These are phyloP conservation scores for Alligator sinensis DNA, from an alignment of 2,113 vertebrate species.

Conservation along the genomic window DNA sequence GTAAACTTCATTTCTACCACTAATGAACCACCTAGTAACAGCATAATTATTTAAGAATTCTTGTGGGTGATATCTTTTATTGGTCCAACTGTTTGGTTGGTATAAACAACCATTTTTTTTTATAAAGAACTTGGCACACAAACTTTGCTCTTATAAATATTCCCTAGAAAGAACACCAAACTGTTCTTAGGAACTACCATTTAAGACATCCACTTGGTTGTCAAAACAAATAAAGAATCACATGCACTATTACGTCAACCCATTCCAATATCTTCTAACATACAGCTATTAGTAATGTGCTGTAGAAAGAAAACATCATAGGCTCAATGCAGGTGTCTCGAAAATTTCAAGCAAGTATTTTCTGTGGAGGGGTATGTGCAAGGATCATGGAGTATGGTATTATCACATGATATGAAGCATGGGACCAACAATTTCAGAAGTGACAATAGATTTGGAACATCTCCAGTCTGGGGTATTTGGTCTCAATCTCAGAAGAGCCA, in stretches of 20 bases:
- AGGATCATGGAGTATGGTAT: background rate
- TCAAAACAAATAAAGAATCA: background rate
- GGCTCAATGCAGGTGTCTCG: too few species aligned
- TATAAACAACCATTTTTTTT: too few species aligned
- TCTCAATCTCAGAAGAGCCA: background rate
- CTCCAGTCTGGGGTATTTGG: background rate
- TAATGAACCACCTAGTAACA: too few species aligned
- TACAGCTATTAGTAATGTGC: too few species aligned
- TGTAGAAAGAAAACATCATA: too few species aligned
- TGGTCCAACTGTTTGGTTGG: too few species aligned
- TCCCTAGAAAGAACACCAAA: background rate
- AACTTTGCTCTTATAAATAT: background rate
- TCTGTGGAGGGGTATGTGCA: fast-evolving
- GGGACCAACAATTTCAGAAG: background rate
- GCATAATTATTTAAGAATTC: too few species aligned
- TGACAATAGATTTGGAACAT: background rate
- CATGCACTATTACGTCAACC: too few species aligned
- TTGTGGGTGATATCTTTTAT: too few species aligned
- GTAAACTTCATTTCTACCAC: background rate
- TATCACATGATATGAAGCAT: background rate
- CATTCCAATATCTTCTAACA: too few species aligned
- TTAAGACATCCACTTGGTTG: background rate
- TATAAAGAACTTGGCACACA: background rate
- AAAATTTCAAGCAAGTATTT: background rate
- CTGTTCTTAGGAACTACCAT: background rate